Base-by-base conservation (phyloP, 1,140 invertebrate genomes). In the Ylistrum balloti region DNA sequence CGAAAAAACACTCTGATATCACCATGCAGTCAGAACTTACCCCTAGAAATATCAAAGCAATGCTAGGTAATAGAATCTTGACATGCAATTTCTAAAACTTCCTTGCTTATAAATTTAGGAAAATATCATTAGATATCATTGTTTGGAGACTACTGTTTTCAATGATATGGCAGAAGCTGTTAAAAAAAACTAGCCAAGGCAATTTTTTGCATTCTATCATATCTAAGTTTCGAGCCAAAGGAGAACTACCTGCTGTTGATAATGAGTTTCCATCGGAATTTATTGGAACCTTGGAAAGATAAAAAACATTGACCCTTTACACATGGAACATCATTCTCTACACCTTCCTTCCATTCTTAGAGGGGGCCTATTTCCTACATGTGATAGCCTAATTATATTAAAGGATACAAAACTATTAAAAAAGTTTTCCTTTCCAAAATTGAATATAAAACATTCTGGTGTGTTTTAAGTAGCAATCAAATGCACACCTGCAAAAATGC, bases 381-480 rank as follows among this genome's bases (percentile, higher is more conserved):
- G 10, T 45, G 41, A 45, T 45, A 45, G 41, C 41, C 1, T 17
- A 45, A 45, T 45, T 45, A 45, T 17, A 15, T 45, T 45, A 45
- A 45, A 45, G 3, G 56, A 74, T 74, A 74, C 56, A 74, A 74
- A 74, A 28, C 56, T 28, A 28, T n/a, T n/a, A 74, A 28, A 74
- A 74, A 74, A 17, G 56, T 74, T 74, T 74, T 48, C 20, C 56
- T 13, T 74, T 1, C 56, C 3, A 28, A 74, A n/a, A 74, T 74
- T 74, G 56, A n/a, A n/a, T 74, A 74, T 74, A 74, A 74, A 74
- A 74, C 56, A 28, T 45, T 74, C 22, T 74, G n/a, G 22, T 74
- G 56, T n/a, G 56, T 74, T 74, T 74, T 74, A 74, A 74, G 1
- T 74, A 17, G 56, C 56, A 74, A 74, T 74, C 56, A 28, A 74